A percentile compares a stretch with the other conserved stretches of the same genome.
phyloP scores from a whole-genome alignment of 2,113 vertebrate genomes.

The Nycticorax nycticorax region DNA sequence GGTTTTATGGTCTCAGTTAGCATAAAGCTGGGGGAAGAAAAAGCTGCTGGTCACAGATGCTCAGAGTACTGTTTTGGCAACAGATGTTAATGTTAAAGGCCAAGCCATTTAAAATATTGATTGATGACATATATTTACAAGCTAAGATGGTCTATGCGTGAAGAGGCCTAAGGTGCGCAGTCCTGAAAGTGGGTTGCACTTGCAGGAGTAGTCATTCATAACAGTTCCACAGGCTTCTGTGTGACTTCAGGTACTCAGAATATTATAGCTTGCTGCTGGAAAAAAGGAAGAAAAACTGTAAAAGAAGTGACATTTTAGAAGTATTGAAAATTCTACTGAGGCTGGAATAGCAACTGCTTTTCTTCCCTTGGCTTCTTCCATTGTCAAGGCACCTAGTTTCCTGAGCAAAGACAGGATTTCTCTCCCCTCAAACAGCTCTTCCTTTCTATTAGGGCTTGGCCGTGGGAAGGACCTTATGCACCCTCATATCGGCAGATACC shows the following conservation, averaged over 20 bases:
- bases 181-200: background rate
- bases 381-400: background rate
- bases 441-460: background rate
- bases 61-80: constrained; percentile 67
- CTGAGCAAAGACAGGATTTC: background rate
- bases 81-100: constrained; percentile 90
- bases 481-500: background rate
- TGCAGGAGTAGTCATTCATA: background rate
- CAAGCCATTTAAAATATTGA: constrained; percentile 80
- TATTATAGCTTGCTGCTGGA: background rate
- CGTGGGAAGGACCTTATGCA: background rate
- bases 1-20: constrained; percentile 21
- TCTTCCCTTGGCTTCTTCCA: background rate
- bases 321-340: background rate
- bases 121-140: constrained; percentile 80
- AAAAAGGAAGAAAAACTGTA: background rate
- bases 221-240: background rate
- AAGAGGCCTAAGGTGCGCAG: background rate
- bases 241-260: background rate
- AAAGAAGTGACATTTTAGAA: background rate
- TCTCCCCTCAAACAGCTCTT: background rate
- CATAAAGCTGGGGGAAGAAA: background rate
- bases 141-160: constrained; percentile 68
- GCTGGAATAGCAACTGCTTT: background rate
- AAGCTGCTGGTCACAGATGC: constrained; percentile 18